Conservation (phyloP, 2,113 vertebrate species). For the Syngnathus scovelli region DNA sequence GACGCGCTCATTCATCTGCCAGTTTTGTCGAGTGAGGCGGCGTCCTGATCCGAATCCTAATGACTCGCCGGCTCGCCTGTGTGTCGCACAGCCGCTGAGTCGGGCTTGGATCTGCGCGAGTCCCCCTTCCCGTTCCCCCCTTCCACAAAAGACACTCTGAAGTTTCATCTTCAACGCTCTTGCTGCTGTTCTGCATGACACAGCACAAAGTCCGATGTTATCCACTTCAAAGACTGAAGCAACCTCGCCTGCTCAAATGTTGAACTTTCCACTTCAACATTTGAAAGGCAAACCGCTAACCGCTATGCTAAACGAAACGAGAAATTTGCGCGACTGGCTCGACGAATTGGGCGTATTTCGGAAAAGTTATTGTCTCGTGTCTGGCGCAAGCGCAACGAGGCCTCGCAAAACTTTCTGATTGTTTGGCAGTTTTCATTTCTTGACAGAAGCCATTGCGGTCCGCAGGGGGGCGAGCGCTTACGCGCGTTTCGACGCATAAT, state of each 20-base stretch:
- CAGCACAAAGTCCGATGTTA: neutral
- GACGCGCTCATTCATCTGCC: conserved; percentile 68
- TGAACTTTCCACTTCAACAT: too few species aligned
- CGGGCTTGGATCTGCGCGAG: conserved; percentile 17
- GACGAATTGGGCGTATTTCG: conserved; percentile 1
- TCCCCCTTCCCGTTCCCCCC: neutral
- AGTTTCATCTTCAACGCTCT: conserved; percentile 1
- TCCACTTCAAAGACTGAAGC: too few species aligned
- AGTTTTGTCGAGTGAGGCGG: conserved; percentile 48
- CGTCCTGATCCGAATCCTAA: conserved; percentile 68
- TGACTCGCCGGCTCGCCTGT: conserved; percentile 47
- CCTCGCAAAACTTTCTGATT: conserved; percentile 1
- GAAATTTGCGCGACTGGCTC: neutral
- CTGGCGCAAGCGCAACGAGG: neutral
- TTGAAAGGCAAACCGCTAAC: too few species aligned
- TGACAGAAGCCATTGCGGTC: neutral
- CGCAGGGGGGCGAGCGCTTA: conserved; percentile 3
- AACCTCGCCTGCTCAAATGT: too few species aligned
- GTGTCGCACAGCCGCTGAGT: conserved; percentile 36
- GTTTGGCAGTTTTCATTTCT: conserved; percentile 6
- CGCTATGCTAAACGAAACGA: too few species aligned
- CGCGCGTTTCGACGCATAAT: neutral
- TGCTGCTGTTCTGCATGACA: neutral
- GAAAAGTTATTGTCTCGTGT: neutral
- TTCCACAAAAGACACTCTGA: neutral